Evolutionary conservation across 2,797 vertebrate genomes (phyloP).

Genomic region (Gobio occitaniae): DNA sequence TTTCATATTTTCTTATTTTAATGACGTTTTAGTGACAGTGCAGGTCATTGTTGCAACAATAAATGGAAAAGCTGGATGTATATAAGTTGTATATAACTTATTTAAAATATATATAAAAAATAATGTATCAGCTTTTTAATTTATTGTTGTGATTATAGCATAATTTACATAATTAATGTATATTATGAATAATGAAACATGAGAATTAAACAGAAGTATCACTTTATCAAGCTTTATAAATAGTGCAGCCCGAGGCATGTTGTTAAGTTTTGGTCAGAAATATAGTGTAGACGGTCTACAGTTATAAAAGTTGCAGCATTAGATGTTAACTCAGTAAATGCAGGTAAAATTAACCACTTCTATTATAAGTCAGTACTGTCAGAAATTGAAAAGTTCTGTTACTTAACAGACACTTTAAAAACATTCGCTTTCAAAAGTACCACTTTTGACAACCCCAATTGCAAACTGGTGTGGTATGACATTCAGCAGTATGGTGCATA

Average conservation of each 20-base stretch:
- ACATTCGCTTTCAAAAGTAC: slow-evolving; percentile 6
- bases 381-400: background rate
- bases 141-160: too few relatives aligned
- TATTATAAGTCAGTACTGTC: background rate
- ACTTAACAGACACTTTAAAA: background rate
- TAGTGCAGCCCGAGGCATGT: background rate
- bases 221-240: background rate
- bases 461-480: background rate
- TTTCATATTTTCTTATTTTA: background rate
- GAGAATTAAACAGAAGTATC: background rate
- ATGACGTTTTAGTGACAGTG: background rate
- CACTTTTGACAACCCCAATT: background rate
- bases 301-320: background rate
- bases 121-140: too few relatives aligned
- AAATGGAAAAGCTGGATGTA: too few relatives aligned
- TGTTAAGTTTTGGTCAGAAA: too few relatives aligned
- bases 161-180: too few relatives aligned
- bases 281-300: background rate
- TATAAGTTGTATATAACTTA: too few relatives aligned
- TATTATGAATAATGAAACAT: background rate
- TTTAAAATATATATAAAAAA: too few relatives aligned
- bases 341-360: background rate
- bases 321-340: background rate
- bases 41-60: too few relatives aligned
- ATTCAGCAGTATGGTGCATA: background rate